These are phyloP conservation scores for Simalia tracyae DNA, from an alignment of 2,797 vertebrate species.

Conservation along the genomic window DNA sequence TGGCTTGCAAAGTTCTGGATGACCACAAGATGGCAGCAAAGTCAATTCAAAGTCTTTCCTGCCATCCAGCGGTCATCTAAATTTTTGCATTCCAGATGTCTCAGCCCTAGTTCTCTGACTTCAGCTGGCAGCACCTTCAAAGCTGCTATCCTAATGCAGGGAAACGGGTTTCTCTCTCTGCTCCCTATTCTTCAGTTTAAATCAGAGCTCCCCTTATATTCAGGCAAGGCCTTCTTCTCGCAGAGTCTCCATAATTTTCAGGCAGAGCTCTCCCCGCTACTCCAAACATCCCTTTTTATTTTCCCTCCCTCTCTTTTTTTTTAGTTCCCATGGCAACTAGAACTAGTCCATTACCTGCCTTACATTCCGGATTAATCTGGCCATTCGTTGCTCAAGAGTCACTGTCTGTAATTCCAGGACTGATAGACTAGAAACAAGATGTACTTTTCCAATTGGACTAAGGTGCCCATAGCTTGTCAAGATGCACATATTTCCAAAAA, in stretches of 20 bases:
- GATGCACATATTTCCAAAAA: background rate
- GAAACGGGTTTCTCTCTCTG: background rate
- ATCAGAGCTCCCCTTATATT: background rate
- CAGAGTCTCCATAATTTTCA: background rate
- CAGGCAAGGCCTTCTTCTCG: background rate
- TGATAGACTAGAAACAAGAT: background rate
- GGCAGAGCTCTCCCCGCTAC: background rate
- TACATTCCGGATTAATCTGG: background rate
- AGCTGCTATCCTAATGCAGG: background rate
- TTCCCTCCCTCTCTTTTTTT: background rate
- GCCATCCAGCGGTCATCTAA: background rate
- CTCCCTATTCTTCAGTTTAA: background rate
- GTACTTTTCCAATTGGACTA: background rate
- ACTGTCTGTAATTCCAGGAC: background rate
- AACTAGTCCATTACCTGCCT: background rate
- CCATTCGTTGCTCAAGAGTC: constrained; percentile 10
- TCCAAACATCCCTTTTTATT: background rate
- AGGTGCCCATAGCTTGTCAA: background rate
- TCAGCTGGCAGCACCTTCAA: background rate
- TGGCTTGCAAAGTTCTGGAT: background rate
- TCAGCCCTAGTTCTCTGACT: background rate
- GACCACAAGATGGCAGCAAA: background rate
- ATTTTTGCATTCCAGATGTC: background rate
- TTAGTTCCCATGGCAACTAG: constrained; percentile 10
- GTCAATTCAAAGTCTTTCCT: background rate